A percentile compares a stretch with the other conserved stretches of the same genome.
These are phyloP conservation scores for Cinclus mexicanus DNA, from an alignment of 2,113 vertebrate species.

Conservation along the genomic window DNA sequence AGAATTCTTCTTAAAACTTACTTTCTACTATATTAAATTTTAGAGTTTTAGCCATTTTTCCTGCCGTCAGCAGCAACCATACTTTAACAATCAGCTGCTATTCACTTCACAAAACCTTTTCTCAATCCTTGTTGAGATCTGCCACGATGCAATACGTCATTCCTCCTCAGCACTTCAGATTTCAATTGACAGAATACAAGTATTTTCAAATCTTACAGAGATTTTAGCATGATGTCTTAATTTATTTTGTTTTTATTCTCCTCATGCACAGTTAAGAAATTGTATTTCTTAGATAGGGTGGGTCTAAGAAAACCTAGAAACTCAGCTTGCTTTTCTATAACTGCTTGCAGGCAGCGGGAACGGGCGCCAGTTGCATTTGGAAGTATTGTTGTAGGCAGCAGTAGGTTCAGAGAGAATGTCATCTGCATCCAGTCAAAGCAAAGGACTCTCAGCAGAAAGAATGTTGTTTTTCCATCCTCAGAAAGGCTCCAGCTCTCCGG, in stretches of 20 bases:
- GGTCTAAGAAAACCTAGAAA: slow-evolving; percentile 1
- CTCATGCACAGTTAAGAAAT: background rate
- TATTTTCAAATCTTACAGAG: background rate
- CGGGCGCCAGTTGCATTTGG: background rate
- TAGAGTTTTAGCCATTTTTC: background rate
- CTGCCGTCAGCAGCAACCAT: background rate
- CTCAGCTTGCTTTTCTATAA: background rate
- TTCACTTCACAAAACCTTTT: slow-evolving; percentile 35
- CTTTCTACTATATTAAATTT: background rate
- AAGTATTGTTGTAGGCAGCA: slow-evolving; percentile 22
- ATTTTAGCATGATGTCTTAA: background rate
- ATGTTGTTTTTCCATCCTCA: background rate
- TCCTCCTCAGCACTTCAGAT: background rate
- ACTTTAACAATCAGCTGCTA: slow-evolving; percentile 26
- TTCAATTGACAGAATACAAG: background rate
- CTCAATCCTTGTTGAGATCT: background rate
- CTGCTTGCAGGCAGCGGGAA: background rate
- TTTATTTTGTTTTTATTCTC: background rate
- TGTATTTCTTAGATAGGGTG: background rate
- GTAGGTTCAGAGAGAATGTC: background rate
- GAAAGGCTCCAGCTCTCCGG: background rate
- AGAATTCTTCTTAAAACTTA: background rate
- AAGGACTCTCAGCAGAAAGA: background rate
- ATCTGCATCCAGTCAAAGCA: background rate
- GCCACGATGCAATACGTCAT: background rate